Evolutionary conservation across 2,797 vertebrate species (phyloP), one percentile per base, ranked within the genome.

Genomic region (Danio kyathit): DNA sequence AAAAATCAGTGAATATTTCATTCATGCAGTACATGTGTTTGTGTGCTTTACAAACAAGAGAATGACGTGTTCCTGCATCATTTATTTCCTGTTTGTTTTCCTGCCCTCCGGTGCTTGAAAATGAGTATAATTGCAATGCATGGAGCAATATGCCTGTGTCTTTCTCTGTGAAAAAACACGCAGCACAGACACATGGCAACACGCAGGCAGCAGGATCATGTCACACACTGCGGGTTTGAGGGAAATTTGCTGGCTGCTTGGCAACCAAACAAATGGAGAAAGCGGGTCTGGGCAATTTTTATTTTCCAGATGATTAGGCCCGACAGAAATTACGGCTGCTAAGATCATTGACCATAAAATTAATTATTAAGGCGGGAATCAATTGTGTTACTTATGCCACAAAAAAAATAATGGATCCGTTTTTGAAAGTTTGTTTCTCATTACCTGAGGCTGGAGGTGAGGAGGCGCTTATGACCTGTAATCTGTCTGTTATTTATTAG

Each of bases 251-350:
- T 74, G 88, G 88, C 88, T 91, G 88, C 91, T 91, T 91, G 89
- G 91, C 89, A 93, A 92, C 88, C 86, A 90, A 91, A 91, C 85
- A 89, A 90, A 92, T 86, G 81, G 85, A 85, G 90, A 86, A 91
- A 87, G 88, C 66, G 83, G 86, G 29, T 89, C 86, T 59, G 85
- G 82, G 82, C 88, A 88, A 88, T 90, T 91, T 87, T 90, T 91
- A 91, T 90, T 91, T 91, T 91, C 88, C 90, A 92, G 86, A 91
- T 91, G 91, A 93, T 93, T 93, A 91, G 86, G 84, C 89, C 81
- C 86, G 88, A 90, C 90, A 90, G 84, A 90, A 90, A 91, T 91
- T 88, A 91, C 89, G 92, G 87, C 85, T 88, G 85, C 83, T 86
- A 89, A 88, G 86, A 91, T 93, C 90, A 91, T 84, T 90, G 88